Evolutionary conservation across 2,797 vertebrate genomes (phyloP).

Genomic region (Avahi laniger): DNA sequence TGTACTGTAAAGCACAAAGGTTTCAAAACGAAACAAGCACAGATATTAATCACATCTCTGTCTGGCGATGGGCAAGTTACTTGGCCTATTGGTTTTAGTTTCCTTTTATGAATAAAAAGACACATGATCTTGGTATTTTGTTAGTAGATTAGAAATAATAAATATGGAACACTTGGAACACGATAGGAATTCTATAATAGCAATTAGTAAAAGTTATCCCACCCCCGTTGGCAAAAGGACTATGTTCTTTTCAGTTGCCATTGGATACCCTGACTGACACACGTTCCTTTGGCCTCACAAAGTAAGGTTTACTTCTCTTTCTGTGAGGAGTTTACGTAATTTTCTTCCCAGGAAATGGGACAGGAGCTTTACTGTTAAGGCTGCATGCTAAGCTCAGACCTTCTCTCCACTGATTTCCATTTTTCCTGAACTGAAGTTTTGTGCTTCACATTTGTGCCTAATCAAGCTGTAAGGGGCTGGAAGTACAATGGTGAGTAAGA

Average conservation of each 20-base stretch:
- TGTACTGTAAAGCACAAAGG: not conserved
- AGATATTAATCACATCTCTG: not conserved
- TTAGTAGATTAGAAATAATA: conserved; percentile 15
- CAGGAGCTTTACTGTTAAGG: not conserved
- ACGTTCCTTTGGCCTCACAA: not conserved
- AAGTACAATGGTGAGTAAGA: not conserved
- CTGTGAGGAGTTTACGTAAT: not conserved
- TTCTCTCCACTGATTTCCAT: not conserved
- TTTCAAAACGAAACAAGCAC: not conserved
- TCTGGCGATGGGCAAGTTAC: not conserved
- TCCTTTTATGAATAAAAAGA: not conserved
- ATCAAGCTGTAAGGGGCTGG: not conserved
- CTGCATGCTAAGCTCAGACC: not conserved
- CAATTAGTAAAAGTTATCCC: not conserved
- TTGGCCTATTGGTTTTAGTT: not conserved
- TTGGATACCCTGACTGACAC: not conserved
- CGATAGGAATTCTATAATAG: not conserved
- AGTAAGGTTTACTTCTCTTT: not conserved
- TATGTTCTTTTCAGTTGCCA: not conserved
- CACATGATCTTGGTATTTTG: not conserved
- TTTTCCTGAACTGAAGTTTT: not conserved
- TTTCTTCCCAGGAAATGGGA: not conserved
- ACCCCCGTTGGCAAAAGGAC: not conserved
- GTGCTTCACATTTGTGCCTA: not conserved
- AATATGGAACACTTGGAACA: not conserved